phyloP scores from a whole-genome alignment of 2,797 vertebrate species.

The Psittacula echo region DNA sequence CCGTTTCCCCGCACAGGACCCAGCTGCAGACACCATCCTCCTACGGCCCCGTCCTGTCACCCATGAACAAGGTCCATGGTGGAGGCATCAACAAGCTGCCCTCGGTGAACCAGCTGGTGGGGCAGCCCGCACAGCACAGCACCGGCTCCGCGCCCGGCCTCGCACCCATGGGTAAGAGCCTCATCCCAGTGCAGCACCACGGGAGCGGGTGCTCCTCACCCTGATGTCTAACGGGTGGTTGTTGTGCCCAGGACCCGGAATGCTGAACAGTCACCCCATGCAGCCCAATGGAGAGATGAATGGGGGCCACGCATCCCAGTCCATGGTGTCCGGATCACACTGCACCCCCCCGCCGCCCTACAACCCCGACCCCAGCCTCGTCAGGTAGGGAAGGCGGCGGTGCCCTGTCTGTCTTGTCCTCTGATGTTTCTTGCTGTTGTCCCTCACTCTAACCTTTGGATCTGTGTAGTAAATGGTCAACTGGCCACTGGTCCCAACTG shows the following conservation, averaged over 20 bases:
- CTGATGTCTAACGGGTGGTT: accelerated
- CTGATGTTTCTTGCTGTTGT: background rate
- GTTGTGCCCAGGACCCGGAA: conserved; percentile 82
- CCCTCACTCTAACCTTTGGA: conserved; percentile 1
- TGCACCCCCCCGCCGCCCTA: conserved; percentile 97
- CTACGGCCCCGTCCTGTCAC: conserved; percentile 88
- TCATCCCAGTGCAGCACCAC: background rate
- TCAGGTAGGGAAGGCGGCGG: conserved; percentile 85
- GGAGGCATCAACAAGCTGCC: conserved; percentile 87
- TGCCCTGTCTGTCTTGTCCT: background rate
- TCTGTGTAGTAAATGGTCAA: background rate
- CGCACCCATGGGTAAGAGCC: conserved; percentile 83
- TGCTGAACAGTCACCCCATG: conserved; percentile 91
- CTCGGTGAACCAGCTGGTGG: conserved; percentile 91
- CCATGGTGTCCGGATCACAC: conserved; percentile 92
- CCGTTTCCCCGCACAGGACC: conserved; percentile 72
- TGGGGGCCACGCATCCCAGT: conserved; percentile 88
- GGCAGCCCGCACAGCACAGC: conserved; percentile 88
- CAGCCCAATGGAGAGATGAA: conserved; percentile 92
- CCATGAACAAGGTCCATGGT: conserved; percentile 87
- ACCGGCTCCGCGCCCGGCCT: conserved; percentile 76
- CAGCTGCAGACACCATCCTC: conserved; percentile 84
- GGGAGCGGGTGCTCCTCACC: accelerated
- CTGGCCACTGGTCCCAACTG: conserved; percentile 36
- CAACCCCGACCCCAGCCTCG: conserved; percentile 94